Base-by-base conservation (phyloP, 2,888 invertebrate genomes). In the Tigriopus californicus region DNA sequence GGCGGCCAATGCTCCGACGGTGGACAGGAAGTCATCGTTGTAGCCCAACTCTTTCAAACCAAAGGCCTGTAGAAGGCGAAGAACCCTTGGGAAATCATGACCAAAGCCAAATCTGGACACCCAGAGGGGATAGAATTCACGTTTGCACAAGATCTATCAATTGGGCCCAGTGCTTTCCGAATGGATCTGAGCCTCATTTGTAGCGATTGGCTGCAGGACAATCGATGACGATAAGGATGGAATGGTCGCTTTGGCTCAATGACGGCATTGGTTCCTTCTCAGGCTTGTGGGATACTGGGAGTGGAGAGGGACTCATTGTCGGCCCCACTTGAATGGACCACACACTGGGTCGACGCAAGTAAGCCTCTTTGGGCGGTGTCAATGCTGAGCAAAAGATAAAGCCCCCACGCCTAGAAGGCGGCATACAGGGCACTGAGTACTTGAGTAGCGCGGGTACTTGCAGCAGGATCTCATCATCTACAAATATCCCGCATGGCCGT, bases 21-120 rank as follows among this genome's bases (percentile, higher is more conserved):
- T 60, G 1, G 74, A 72, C 63, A 75, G 66, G 62, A 73, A 75
- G 49, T 68, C 67, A 63, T 75, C 75, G 64, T 75, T 72, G 10
- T 44, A 44, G n/a, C n/a, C 18, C 15, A 44, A 44, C 15, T n/a
- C 33, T 33, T 33, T 44, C 5, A 15, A 11, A 5, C 44, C 44
- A 44, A 44, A 44, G 44, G 44, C 44, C 44, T 44, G 18, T 44
- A 44, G 18, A 44, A 18, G 44, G 44, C 44, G 18, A 18, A 44
- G 44, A 15, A 15, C 18, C n/a, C 44, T 44, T 44, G 44, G n/a
- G 44, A 15, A 44, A 44, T 44, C 18, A 44, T 15, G 15, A 44
- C 44, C 18, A 44, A n/a, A n/a, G 18, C 15, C n/a, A n/a, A 44
- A 18, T 18, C 44, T 44, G 5, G 44, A 15, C 15, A 44, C 44